A percentile compares a stretch with the other conserved stretches of the same genome.
These are phyloP conservation scores for Taeniopygia guttata DNA, from an alignment of 2,797 vertebrate genomes.

Conservation along the genomic window DNA sequence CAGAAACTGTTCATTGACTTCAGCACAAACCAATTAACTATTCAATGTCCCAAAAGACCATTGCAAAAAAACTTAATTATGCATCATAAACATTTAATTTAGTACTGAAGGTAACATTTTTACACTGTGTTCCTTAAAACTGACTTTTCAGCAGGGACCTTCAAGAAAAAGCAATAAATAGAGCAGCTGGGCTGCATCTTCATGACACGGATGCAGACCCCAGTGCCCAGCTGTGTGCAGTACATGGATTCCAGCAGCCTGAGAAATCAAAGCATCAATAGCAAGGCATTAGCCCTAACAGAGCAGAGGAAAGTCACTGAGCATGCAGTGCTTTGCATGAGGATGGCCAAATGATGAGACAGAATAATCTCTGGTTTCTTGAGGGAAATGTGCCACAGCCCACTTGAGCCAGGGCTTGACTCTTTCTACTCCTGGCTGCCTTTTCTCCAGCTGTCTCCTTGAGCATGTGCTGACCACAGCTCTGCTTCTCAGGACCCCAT, in stretches of 20 bases:
- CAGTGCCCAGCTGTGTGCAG: neutral
- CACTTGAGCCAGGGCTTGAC: neutral
- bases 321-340: neutral
- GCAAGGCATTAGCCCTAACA: neutral
- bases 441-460: neutral
- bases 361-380: neutral
- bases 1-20: neutral
- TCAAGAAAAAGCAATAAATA: neutral
- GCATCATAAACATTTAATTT: neutral
- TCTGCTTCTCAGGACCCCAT: neutral
- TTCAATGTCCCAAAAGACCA: fast-evolving
- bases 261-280: neutral
- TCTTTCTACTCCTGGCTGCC: neutral
- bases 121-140: neutral
- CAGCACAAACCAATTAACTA: neutral
- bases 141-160: neutral
- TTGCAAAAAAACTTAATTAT: neutral
- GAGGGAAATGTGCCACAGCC: neutral
- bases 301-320: neutral
- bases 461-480: neutral
- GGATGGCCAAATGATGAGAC: neutral
- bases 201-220: neutral
- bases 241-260: neutral
- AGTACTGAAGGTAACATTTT: neutral
- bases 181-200: neutral